Percentiles rank a stretch among this genome's conserved stretches.
phyloP scores from a whole-genome alignment of 2,888 invertebrate genomes.

The Heliothis peltigera region DNA sequence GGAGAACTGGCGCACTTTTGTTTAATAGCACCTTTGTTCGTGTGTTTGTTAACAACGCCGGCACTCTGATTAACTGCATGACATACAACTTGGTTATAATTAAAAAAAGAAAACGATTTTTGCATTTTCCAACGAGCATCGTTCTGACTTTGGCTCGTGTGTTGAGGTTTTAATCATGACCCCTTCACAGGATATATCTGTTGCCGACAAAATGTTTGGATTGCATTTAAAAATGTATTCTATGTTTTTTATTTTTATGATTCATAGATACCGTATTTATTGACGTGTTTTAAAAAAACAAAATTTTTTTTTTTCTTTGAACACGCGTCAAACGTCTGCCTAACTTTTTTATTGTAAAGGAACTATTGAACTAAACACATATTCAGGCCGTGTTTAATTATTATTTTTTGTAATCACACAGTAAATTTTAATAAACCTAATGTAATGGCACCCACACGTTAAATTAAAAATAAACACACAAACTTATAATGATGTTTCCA shows the following conservation, averaged over 20 bases:
- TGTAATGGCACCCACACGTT: conserved; percentile 6
- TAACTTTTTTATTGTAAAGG: too few species aligned
- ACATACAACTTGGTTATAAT: conserved; percentile 70
- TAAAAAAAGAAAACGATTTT: conserved; percentile 71
- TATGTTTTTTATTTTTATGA: not conserved
- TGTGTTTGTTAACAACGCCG: conserved; percentile 64
- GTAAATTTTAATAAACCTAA: not conserved
- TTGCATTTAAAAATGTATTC: conserved; percentile 6
- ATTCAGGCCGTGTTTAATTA: too few species aligned
- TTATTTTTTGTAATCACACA: too few species aligned
- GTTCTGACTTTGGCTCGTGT: conserved; percentile 30
- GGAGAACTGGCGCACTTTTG: conserved; percentile 66
- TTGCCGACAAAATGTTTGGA: not conserved
- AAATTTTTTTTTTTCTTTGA: too few species aligned
- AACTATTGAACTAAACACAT: too few species aligned
- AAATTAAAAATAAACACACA: conserved; percentile 39
- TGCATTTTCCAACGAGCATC: conserved; percentile 33
- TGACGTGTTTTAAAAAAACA: not conserved
- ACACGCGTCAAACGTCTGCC: too few species aligned
- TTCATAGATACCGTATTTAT: not conserved
- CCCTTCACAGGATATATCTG: conserved; percentile 15
- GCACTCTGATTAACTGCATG: conserved; percentile 71
- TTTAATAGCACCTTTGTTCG: conserved; percentile 73
- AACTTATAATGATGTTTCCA: conserved; percentile 61
- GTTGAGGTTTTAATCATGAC: conserved; percentile 36